Percentiles rank a stretch among this genome's conserved stretches.
Evolutionary conservation across 2,113 vertebrate genomes (phyloP).

Genomic region (Hippocampus mohnikei): DNA sequence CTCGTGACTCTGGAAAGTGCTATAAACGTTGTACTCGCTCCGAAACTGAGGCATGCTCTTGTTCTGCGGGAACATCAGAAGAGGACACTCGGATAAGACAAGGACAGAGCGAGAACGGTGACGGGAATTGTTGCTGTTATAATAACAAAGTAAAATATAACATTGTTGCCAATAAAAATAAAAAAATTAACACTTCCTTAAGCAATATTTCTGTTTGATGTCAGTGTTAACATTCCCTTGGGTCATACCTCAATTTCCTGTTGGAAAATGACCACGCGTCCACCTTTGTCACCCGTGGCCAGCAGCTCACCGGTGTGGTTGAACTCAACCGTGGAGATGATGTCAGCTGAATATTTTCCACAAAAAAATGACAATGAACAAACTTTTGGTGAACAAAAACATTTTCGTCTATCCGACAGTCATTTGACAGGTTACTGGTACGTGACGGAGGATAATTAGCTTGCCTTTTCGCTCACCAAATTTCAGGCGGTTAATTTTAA

Average conservation of each 20-base stretch:
- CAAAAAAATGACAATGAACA: background rate
- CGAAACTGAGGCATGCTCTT: slow-evolving; percentile 91
- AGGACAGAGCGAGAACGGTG: background rate
- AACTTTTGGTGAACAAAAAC: background rate
- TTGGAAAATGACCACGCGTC: slow-evolving; percentile 96
- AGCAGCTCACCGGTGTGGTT: slow-evolving; percentile 98
- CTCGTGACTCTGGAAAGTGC: slow-evolving; percentile 99
- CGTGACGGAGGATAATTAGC: background rate
- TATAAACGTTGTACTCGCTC: slow-evolving; percentile 98
- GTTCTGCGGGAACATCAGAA: slow-evolving; percentile 73
- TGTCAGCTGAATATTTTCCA: slow-evolving; percentile 88
- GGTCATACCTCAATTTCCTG: slow-evolving; percentile 90
- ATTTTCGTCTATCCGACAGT: background rate
- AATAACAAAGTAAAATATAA: background rate
- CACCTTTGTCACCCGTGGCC: slow-evolving; percentile 97
- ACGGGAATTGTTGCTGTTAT: background rate
- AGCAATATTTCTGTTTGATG: background rate
- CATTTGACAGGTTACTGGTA: background rate
- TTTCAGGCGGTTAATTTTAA: background rate
- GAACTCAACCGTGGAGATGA: slow-evolving; percentile 99
- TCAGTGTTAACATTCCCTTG: background rate
- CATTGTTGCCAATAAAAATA: background rate
- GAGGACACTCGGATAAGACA: background rate
- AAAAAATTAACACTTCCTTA: background rate
- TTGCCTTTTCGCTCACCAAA: background rate